Evolutionary conservation across 2,888 invertebrate species (phyloP).

Genomic region (Eristalis tenax): DNA sequence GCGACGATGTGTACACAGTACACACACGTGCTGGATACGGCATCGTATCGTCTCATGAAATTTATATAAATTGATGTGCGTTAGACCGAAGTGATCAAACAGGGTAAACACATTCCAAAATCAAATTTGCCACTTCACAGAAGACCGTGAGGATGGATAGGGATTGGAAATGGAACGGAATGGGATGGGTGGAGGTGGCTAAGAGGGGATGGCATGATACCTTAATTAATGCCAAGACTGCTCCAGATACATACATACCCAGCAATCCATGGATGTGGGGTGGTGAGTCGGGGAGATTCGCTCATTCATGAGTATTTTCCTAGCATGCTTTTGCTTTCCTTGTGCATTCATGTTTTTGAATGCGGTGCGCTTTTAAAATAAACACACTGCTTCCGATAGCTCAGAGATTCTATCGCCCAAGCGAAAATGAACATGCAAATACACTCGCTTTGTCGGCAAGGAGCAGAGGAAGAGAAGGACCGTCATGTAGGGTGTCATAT

Average conservation of each 20-base stretch:
- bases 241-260: constrained; percentile 15
- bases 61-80: constrained; percentile 3
- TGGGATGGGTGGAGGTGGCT: background rate
- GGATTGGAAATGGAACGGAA: background rate
- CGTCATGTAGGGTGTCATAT: constrained; percentile 54
- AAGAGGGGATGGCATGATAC: background rate
- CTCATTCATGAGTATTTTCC: background rate
- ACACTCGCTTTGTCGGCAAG: constrained; percentile 1
- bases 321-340: constrained; percentile 21
- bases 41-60: constrained; percentile 7
- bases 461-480: constrained; percentile 1
- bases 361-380: constrained; percentile 40
- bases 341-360: constrained; percentile 38
- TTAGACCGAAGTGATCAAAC: constrained; percentile 36
- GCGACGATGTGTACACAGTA: background rate
- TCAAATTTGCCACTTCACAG: background rate
- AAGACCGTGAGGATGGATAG: background rate
- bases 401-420: constrained; percentile 21
- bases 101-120: constrained; percentile 31
- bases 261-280: constrained; percentile 20
- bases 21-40: background rate
- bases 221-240: constrained; percentile 63
- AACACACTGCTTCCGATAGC: constrained; percentile 29
- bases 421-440: constrained; percentile 15
- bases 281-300: background rate